Conservation (phyloP, 92 coral and sea anemone genomes). For the Siderastrea radians region DNA sequence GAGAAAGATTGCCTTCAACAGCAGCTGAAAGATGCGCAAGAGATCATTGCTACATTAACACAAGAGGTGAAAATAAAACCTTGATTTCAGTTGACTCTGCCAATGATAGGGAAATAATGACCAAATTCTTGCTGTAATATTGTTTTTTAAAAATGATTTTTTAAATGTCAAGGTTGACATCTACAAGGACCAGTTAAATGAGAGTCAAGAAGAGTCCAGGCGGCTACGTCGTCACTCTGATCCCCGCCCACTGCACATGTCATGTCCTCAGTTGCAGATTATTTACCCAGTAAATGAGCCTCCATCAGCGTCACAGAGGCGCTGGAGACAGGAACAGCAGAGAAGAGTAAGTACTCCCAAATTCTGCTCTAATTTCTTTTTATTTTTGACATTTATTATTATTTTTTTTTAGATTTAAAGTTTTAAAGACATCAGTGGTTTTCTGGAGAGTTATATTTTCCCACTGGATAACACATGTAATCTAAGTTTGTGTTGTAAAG, state of each 20-base stretch:
- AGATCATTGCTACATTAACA: constrained; percentile 84
- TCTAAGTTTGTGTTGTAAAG: too few species aligned
- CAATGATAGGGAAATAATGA: background rate
- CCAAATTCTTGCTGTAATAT: background rate
- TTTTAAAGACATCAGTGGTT: too few species aligned
- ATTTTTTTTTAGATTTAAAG: background rate
- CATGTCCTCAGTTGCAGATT: constrained; percentile 86
- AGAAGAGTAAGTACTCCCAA: constrained; percentile 73
- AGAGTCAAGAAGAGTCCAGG: constrained; percentile 63
- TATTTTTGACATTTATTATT: too few species aligned
- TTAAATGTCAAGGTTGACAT: constrained; percentile 63
- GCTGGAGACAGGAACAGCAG: constrained; percentile 90
- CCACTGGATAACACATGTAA: too few species aligned
- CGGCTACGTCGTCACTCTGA: constrained; percentile 61
- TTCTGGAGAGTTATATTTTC: too few species aligned
- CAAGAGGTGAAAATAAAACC: constrained; percentile 69
- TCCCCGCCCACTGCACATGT: constrained; percentile 38
- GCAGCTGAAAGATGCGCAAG: constrained; percentile 88
- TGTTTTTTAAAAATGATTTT: background rate
- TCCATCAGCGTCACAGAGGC: constrained; percentile 55
- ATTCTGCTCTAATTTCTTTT: background rate
- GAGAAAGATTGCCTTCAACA: constrained; percentile 87
- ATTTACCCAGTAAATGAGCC: constrained; percentile 78
- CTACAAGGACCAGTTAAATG: constrained; percentile 74
- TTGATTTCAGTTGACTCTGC: background rate